Evolutionary conservation across 2,888 invertebrate genomes (phyloP), one percentile per base, ranked within the genome.

Genomic region (Ctenicera cuprea): DNA sequence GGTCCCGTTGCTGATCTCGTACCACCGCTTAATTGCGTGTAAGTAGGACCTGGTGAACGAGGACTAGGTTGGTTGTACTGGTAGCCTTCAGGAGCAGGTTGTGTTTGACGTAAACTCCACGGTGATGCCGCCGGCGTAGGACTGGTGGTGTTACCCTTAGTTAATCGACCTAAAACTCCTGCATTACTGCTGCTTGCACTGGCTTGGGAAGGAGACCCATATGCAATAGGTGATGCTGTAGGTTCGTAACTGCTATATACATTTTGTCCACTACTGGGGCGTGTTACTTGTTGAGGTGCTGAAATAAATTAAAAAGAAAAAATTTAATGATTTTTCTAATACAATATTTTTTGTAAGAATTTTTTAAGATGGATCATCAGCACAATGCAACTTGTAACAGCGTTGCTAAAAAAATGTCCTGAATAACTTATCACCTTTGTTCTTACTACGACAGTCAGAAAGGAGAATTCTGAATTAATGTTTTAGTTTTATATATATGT

Each of bases 31-130:
- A 95, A 86, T 83, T 94, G 94, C 11, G 94, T 94, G 83, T 95
- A 94, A 0, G 94, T 94, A 20, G 94, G 94, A 66, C 95, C 95
- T n/a, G 95, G 95, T 18, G 95, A 95, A 83, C 95, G 90, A 71
- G 96, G 95, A 87, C 95, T 95, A 82, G 93, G 92, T 81, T 89
- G 90, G 77, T 83, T 81, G 82, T 85, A 85, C 81, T 93, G 93
- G 85, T 94, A 93, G 45, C 92, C 91, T 84, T 93, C 93, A 18
- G 93, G 90, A 38, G 92, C 92, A 4, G 92, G 91, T 84, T 92
- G 90, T 81, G 84, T 80, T 87, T 92, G 92, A 79, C 92, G 87
- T 71, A 92, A 87, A 73, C 89, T 88, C 92, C 92, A 92, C 38
- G 91, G 90, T 73, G 91, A 89, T 80, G 92, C 92, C 77, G 92